A percentile compares a stretch with the other conserved stretches of the same genome.
Conservation (phyloP, 2,888 invertebrate species). For the Eucera pruinosa region DNA sequence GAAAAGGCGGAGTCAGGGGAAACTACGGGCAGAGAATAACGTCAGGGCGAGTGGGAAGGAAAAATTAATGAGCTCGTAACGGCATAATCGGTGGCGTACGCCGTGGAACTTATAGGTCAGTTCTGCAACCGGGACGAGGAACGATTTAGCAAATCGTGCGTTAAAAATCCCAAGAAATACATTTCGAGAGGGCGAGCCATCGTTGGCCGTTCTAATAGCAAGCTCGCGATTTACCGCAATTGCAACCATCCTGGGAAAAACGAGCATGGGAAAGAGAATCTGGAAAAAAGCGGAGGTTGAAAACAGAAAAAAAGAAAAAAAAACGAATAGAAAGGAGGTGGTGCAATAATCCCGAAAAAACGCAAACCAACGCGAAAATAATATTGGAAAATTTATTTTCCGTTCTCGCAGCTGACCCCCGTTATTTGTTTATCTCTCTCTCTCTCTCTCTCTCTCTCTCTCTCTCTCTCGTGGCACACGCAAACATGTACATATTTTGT, state of each 20-base stretch:
- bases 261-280: background rate
- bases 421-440: slow-evolving; percentile 35
- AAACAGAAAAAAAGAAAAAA: too few species aligned
- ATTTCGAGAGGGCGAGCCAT: slow-evolving; percentile 15
- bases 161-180: slow-evolving; percentile 58
- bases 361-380: slow-evolving; percentile 35
- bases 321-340: background rate
- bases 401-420: slow-evolving; percentile 5
- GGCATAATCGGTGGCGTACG: slow-evolving; percentile 65
- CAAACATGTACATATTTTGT: background rate
- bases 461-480: slow-evolving; percentile 3
- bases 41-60: slow-evolving; percentile 25
- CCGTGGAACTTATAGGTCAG: slow-evolving; percentile 60
- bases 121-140: slow-evolving; percentile 32
- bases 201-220: slow-evolving; percentile 25
- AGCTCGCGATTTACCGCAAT: background rate
- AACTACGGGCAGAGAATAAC: slow-evolving; percentile 8
- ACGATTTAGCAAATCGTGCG: slow-evolving; percentile 60
- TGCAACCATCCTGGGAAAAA: background rate
- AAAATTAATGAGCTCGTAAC: slow-evolving; percentile 70
- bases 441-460: too few species aligned
- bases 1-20: slow-evolving; percentile 18
- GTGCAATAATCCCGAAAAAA: slow-evolving; percentile 10
- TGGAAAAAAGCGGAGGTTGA: background rate
- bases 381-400: slow-evolving; percentile 48